These are phyloP conservation scores for Lasioglossum malachurum DNA, from an alignment of 2,888 invertebrate genomes.

Conservation along the genomic window DNA sequence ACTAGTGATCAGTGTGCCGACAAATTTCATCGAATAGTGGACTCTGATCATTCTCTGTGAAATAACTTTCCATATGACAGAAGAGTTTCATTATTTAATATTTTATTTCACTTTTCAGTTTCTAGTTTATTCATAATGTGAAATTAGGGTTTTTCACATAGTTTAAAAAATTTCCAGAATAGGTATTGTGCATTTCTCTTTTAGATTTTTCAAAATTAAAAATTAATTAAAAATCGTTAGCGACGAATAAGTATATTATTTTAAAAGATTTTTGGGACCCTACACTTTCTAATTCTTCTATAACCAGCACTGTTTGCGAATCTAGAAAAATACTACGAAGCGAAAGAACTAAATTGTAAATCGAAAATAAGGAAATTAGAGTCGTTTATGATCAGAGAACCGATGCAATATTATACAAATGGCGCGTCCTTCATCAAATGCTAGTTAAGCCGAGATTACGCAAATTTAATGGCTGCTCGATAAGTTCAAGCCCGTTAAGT, in stretches of 20 bases:
- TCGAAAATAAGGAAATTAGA: background rate
- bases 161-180: background rate
- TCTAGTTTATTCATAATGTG: background rate
- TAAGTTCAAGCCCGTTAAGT: background rate
- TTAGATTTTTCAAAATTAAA: background rate
- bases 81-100: background rate
- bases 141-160: background rate
- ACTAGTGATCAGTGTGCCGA: conserved; percentile 23
- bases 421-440: background rate
- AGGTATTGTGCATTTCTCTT: background rate
- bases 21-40: conserved; percentile 11
- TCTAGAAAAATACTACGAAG: background rate
- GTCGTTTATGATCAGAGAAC: background rate
- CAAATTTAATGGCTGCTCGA: background rate
- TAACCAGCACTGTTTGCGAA: background rate
- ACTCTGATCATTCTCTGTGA: background rate
- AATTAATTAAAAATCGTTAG: background rate
- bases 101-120: background rate
- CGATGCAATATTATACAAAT: background rate
- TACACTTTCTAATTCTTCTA: background rate
- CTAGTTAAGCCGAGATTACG: background rate
- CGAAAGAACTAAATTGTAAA: background rate
- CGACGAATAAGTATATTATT: background rate
- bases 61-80: background rate
- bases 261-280: background rate